Percentiles rank a stretch among this genome's conserved stretches.
phyloP scores from a whole-genome alignment of 2,113 vertebrate genomes.

The Phasianus colchicus region DNA sequence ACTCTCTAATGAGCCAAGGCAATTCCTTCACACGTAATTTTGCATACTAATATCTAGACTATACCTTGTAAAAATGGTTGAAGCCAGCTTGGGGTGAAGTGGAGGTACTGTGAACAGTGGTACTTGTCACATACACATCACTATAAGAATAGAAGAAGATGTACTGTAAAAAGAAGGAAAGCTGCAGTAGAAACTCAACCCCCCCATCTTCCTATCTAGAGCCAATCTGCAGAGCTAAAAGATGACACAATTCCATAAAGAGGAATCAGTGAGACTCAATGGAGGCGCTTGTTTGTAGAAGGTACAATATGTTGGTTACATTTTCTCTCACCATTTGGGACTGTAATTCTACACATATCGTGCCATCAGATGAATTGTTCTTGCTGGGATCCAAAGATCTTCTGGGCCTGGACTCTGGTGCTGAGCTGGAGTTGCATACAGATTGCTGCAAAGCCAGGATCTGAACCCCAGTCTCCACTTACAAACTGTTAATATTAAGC shows the following conservation, averaged over 20 bases:
- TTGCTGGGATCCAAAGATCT: neutral
- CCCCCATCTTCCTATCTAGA: neutral
- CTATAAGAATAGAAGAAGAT: neutral
- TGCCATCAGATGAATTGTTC: neutral
- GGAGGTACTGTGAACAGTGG: accelerated
- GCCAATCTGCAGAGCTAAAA: neutral
- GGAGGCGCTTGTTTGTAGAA: neutral
- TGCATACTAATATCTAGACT: neutral
- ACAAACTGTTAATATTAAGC: neutral
- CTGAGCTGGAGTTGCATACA: neutral
- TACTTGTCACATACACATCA: accelerated
- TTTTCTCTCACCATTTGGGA: neutral
- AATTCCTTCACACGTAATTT: neutral
- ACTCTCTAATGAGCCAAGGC: neutral
- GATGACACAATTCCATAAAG: neutral
- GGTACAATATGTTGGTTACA: neutral
- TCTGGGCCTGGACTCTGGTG: neutral
- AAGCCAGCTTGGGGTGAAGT: neutral
- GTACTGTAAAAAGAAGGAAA: neutral
- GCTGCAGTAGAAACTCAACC: neutral
- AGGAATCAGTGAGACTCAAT: neutral
- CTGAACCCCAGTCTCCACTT: neutral
- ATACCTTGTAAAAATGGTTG: neutral
- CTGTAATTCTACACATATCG: neutral
- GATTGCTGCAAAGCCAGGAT: neutral